Evolutionary conservation across 2,797 vertebrate species (phyloP).

Genomic region (Rhodeus uyekii): DNA sequence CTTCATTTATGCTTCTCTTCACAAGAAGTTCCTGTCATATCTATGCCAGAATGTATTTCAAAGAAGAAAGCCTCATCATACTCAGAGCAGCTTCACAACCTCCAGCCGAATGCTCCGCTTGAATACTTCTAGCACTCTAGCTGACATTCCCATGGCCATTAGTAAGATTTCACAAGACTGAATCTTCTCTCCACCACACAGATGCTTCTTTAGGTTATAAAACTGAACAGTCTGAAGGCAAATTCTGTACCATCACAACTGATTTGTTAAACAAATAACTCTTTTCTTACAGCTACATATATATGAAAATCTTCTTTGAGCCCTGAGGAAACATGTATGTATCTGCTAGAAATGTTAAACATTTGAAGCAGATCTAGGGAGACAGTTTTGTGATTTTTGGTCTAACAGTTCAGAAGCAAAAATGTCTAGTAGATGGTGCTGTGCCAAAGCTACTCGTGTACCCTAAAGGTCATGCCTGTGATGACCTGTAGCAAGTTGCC

Average conservation of each 20-base stretch:
- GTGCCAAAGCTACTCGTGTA: background rate
- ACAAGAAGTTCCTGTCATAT: slow-evolving; percentile 82
- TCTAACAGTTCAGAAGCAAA: background rate
- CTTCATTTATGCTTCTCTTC: slow-evolving; percentile 88
- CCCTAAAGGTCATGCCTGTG: background rate
- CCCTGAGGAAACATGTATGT: background rate
- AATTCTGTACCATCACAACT: background rate
- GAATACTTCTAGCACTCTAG: slow-evolving; percentile 74
- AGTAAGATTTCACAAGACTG: slow-evolving; percentile 69
- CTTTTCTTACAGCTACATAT: background rate
- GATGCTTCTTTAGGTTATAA: background rate
- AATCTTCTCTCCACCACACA: slow-evolving; percentile 23
- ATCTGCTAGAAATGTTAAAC: background rate
- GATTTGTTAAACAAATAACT: background rate
- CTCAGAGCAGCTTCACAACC: slow-evolving; percentile 62
- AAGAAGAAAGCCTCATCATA: slow-evolving; percentile 57
- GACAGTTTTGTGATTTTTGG: background rate
- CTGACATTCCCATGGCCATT: slow-evolving; percentile 66
- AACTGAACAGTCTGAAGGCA: background rate
- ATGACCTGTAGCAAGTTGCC: background rate
- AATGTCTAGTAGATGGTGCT: background rate
- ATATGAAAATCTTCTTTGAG: background rate
- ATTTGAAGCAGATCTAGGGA: background rate
- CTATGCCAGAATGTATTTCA: slow-evolving; percentile 73
- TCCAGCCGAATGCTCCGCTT: slow-evolving; percentile 73